A percentile compares a stretch with the other conserved stretches of the same genome.
Evolutionary conservation across 2,113 vertebrate genomes (phyloP).

Genomic region (Upupa epops): DNA sequence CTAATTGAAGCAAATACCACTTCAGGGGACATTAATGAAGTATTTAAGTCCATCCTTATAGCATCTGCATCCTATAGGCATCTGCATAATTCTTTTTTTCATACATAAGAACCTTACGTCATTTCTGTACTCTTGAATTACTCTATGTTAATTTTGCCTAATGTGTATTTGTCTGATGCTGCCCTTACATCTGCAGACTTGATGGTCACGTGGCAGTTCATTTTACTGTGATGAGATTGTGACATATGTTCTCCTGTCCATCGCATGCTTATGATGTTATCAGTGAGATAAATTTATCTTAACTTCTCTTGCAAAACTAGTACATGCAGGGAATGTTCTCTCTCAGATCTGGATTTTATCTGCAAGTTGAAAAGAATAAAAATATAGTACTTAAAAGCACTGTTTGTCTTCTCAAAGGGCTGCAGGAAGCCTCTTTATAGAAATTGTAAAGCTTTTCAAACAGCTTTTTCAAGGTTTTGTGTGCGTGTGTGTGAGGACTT

Average conservation of each 20-base stretch:
- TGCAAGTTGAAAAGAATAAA: conserved; percentile 50
- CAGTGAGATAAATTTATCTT: neutral
- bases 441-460: conserved; percentile 69
- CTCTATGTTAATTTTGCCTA: neutral
- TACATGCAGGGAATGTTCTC: neutral
- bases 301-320: neutral
- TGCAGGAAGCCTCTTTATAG: conserved; percentile 62
- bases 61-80: too few relatives aligned
- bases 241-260: neutral
- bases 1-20: neutral
- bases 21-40: neutral
- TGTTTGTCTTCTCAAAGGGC: conserved; percentile 63
- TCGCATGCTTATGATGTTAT: neutral
- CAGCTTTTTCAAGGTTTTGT: conserved; percentile 40
- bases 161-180: neutral
- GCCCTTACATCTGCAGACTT: neutral
- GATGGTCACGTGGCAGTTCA: neutral
- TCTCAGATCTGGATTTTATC: conserved; percentile 36
- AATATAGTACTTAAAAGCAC: conserved; percentile 56
- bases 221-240: neutral
- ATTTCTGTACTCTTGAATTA: neutral
- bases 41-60: neutral
- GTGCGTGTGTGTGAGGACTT: conserved; percentile 11
- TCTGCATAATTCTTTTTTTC: neutral
- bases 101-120: neutral